Conservation (phyloP, 1,140 invertebrate species). For the Hesperophylax magnus region DNA sequence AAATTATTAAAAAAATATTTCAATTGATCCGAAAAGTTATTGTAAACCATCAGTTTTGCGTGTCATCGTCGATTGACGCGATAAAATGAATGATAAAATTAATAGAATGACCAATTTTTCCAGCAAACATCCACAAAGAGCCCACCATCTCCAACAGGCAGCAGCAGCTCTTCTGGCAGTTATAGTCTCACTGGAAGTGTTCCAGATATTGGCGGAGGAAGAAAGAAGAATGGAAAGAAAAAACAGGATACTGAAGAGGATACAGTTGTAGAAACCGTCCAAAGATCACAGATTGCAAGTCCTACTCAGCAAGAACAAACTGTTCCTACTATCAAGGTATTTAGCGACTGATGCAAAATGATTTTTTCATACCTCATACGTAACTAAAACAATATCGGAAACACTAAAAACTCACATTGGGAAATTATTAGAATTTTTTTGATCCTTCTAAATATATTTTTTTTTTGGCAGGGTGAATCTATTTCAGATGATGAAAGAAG, state of each 20-base stretch:
- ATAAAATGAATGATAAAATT: too few relatives aligned
- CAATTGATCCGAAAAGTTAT: too few relatives aligned
- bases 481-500: slow-evolving; percentile 78
- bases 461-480: slow-evolving; percentile 65
- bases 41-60: too few relatives aligned
- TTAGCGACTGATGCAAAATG: too few relatives aligned
- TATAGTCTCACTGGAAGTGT: slow-evolving; percentile 75
- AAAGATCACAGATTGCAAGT: slow-evolving; percentile 53
- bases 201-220: slow-evolving; percentile 66
- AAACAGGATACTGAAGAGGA: slow-evolving; percentile 60
- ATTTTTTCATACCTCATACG: too few relatives aligned
- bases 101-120: not conserved
- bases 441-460: too few relatives aligned
- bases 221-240: slow-evolving; percentile 60
- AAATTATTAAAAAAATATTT: too few relatives aligned
- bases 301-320: slow-evolving; percentile 58
- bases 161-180: slow-evolving; percentile 78
- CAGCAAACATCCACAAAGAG: slow-evolving; percentile 47
- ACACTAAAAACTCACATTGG: not conserved
- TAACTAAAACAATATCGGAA: too few relatives aligned
- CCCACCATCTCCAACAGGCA: slow-evolving; percentile 68
- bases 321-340: slow-evolving; percentile 52
- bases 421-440: too few relatives aligned
- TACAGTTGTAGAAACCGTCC: slow-evolving; percentile 47
- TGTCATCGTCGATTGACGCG: too few relatives aligned